Conservation (phyloP, 2,113 vertebrate species). For the Pogonocichla stellata region DNA sequence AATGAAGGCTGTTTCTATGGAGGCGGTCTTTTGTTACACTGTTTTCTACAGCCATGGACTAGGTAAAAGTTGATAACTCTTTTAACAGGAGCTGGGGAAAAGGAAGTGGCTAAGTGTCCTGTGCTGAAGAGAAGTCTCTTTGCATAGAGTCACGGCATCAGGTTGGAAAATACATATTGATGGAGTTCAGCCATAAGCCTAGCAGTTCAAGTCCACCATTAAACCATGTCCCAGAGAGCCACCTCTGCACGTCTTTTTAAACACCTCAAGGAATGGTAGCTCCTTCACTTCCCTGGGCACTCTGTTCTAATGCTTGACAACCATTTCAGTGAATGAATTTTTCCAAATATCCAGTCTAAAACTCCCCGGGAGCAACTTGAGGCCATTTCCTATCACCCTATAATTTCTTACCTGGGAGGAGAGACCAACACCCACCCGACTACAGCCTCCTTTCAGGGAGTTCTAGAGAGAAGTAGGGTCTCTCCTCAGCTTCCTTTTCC, state of each 20-base stretch:
- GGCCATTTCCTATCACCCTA: neutral
- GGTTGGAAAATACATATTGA: neutral
- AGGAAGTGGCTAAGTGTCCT: neutral
- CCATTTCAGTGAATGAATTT: neutral
- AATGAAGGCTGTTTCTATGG: neutral
- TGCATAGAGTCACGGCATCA: neutral
- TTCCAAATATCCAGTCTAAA: neutral
- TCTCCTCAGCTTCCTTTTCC: neutral
- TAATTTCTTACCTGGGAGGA: neutral
- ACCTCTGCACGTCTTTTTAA: accelerated
- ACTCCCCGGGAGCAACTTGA: neutral
- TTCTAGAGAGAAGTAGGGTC: neutral
- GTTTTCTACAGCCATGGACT: neutral
- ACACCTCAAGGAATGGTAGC: neutral
- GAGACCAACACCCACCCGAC: accelerated
- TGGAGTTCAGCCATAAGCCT: neutral
- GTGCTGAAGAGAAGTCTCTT: neutral
- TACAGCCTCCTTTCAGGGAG: neutral
- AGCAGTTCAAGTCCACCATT: neutral
- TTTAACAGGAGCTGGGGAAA: neutral
- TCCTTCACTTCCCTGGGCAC: neutral
- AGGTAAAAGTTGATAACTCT: neutral
- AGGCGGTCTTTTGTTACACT: neutral
- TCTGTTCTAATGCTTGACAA: neutral
- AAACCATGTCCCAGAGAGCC: neutral